Percentiles rank a stretch among this genome's conserved stretches.
Conservation (phyloP, 35 echinoderm and acorn worm species). For the Heliocidaris tuberculata region DNA sequence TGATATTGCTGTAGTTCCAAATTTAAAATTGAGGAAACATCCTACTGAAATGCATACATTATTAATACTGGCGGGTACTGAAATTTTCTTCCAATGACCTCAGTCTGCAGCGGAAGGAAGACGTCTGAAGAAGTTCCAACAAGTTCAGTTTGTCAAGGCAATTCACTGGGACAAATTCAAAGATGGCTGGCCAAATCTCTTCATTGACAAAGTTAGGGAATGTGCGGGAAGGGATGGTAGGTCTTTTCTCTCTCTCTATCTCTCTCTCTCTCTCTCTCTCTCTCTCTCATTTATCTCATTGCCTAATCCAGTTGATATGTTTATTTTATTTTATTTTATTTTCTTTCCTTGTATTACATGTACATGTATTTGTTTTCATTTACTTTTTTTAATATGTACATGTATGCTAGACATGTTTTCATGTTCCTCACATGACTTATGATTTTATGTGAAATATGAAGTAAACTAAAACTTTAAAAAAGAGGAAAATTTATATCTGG, state of each 20-base stretch:
- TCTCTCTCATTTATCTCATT: background rate
- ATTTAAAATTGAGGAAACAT: too few relatives aligned
- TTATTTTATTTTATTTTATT: background rate
- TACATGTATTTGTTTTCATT: too few relatives aligned
- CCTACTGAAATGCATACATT: too few relatives aligned
- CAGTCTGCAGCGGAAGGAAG: background rate
- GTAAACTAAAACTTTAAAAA: too few relatives aligned
- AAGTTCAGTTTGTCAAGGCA: slow-evolving; percentile 69
- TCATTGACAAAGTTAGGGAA: slow-evolving; percentile 87
- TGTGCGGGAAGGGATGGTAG: slow-evolving; percentile 93
- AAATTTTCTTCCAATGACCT: too few relatives aligned
- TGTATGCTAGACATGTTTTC: background rate
- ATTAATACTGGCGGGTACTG: too few relatives aligned
- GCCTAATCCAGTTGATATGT: background rate
- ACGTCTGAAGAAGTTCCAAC: slow-evolving; percentile 54
- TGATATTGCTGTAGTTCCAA: too few relatives aligned
- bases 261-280: background rate
- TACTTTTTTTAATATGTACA: too few relatives aligned
- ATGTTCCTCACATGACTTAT: background rate
- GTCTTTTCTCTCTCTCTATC: background rate
- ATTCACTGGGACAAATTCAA: slow-evolving; percentile 93
- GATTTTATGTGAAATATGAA: too few relatives aligned
- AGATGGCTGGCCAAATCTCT: slow-evolving; percentile 98
- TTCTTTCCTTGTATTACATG: too few relatives aligned
- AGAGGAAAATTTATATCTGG: too few relatives aligned